phyloP scores from a whole-genome alignment of 2,797 vertebrate species.

The Dipus sagitta region DNA sequence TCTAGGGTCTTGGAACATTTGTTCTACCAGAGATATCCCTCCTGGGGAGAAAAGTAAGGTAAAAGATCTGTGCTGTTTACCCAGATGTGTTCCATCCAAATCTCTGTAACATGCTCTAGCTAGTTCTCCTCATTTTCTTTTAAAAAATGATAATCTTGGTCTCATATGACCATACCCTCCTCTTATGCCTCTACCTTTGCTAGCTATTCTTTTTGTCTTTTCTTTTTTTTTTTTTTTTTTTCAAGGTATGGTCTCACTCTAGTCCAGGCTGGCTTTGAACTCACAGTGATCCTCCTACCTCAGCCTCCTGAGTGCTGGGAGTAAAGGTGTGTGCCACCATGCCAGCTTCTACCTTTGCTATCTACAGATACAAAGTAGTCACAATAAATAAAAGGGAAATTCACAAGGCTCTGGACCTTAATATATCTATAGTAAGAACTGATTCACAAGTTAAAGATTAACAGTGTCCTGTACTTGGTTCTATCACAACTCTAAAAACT shows the following conservation, averaged over 20 bases:
- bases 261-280: too few species aligned
- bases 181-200: conserved; percentile 52
- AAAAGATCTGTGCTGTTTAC: conserved; percentile 36
- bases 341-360: conserved; percentile 30
- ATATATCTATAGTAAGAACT: neutral
- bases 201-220: neutral
- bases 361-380: conserved; percentile 44
- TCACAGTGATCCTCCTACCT: too few species aligned
- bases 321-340: too few species aligned
- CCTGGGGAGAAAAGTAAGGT: conserved; percentile 83
- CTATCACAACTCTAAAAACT: conserved; percentile 44
- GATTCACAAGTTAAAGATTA: conserved; percentile 20
- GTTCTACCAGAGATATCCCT: conserved; percentile 90
- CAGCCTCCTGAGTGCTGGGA: too few species aligned
- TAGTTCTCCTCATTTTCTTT: neutral
- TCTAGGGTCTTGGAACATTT: conserved; percentile 90
- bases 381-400: conserved; percentile 54
- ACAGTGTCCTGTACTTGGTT: neutral
- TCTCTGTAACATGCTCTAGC: conserved; percentile 10
- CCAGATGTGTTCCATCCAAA: conserved; percentile 44
- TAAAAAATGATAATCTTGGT: neutral
- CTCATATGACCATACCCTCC: neutral
- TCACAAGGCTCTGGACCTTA: conserved; percentile 13
- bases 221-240: too few species aligned
- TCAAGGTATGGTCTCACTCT: too few species aligned